Evolutionary conservation across 2,888 invertebrate genomes (phyloP).

Genomic region (Xestia c-nigrum): DNA sequence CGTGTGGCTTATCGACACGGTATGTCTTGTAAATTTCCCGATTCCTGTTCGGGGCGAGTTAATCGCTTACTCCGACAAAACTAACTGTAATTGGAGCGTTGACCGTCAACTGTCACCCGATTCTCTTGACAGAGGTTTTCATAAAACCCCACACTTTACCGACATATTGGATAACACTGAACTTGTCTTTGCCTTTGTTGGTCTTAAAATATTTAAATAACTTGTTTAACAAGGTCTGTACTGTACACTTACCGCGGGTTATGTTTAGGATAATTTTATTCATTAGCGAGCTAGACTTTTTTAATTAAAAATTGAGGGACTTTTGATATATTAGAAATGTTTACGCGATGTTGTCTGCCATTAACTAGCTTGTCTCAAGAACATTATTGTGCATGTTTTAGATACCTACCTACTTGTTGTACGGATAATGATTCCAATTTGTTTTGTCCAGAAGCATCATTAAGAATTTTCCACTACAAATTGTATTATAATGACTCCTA

Average conservation of each 20-base stretch:
- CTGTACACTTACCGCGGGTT: conserved; percentile 22
- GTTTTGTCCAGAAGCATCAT: conserved; percentile 40
- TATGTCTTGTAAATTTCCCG: conserved; percentile 55
- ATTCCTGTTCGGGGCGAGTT: conserved; percentile 28
- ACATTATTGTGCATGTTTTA: conserved; percentile 39
- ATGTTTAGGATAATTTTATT: conserved; percentile 42
- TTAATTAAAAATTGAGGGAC: conserved; percentile 48
- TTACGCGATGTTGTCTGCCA: conserved; percentile 30
- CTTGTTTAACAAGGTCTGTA: conserved; percentile 46
- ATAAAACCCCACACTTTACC: conserved; percentile 58
- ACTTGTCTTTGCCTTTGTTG: conserved; percentile 43
- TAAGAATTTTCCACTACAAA: conserved; percentile 50
- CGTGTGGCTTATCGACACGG: conserved; percentile 68
- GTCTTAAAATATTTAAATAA: conserved; percentile 52
- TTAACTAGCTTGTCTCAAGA: conserved; percentile 39
- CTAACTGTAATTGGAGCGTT: conserved; percentile 33
- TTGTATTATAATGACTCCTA: conserved; percentile 47
- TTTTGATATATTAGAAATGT: conserved; percentile 37
- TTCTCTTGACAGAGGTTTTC: conserved; percentile 31
- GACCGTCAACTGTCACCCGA: conserved; percentile 23
- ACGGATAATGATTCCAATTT: conserved; percentile 46
- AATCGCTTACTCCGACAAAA: conserved; percentile 70
- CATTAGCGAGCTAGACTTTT: conserved; percentile 39
- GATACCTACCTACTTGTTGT: conserved; percentile 20
- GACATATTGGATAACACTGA: conserved; percentile 41